These are phyloP conservation scores for Pimephales promelas DNA, from an alignment of 2,113 vertebrate genomes.

Conservation along the genomic window DNA sequence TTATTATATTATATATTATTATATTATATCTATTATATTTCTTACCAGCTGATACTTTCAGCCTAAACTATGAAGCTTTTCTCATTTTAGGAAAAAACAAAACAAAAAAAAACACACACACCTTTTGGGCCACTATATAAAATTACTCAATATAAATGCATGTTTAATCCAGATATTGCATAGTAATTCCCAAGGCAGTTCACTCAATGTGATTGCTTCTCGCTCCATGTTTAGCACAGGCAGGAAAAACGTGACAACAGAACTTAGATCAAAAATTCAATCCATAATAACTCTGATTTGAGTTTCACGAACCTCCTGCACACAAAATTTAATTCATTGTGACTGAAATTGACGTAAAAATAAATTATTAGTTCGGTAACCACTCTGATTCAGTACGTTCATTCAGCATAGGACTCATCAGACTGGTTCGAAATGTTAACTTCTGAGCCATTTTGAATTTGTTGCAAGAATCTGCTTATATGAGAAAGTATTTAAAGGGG, in stretches of 20 bases:
- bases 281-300: background rate
- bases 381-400: background rate
- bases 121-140: background rate
- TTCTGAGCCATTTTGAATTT: background rate
- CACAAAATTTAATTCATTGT: background rate
- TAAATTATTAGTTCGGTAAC: background rate
- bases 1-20: too few species aligned
- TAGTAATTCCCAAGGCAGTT: background rate
- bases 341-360: background rate
- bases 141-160: background rate
- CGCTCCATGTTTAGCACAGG: background rate
- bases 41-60: too few species aligned
- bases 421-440: background rate
- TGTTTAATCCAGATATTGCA: background rate
- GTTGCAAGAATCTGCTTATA: background rate
- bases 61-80: background rate
- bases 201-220: background rate
- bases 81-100: background rate
- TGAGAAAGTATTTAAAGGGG: too few species aligned
- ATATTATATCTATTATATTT: too few species aligned
- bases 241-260: background rate
- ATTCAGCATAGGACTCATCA: background rate
- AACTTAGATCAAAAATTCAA: background rate
- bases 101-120: too few species aligned
- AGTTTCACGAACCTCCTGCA: background rate